phyloP scores from a whole-genome alignment of 1,140 invertebrate species.

The Panonychus citri region DNA sequence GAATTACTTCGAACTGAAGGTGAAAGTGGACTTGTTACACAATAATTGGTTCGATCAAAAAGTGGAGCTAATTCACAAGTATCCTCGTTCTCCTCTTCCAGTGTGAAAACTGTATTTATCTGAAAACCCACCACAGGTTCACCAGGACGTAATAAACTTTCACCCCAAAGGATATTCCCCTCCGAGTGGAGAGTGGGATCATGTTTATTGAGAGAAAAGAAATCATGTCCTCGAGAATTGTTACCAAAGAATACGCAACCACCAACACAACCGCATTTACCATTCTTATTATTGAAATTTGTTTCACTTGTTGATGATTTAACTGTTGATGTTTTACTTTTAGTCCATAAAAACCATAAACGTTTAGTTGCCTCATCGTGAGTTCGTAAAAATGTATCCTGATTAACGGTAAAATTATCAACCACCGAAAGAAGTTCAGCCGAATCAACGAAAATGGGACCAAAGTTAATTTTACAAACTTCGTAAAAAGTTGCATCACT shows the following conservation, averaged over 20 bases:
- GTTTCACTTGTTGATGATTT: too few relatives aligned
- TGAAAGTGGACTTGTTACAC: not conserved
- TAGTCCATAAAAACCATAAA: conserved; percentile 82
- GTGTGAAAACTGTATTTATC: not conserved
- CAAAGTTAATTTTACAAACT: conserved; percentile 64
- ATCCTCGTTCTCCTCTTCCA: not conserved
- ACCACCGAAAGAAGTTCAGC: conserved; percentile 34
- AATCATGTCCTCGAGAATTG: conserved; percentile 17
- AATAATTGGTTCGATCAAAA: not conserved
- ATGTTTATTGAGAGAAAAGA: conserved; percentile 10
- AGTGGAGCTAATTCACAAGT: not conserved
- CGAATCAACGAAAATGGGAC: conserved; percentile 71
- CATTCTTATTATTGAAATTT: conserved; percentile 24
- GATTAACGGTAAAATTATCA: conserved; percentile 13
- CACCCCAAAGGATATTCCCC: conserved; percentile 48
- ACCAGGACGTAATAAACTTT: conserved; percentile 65
- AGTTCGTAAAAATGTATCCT: conserved; percentile 43
- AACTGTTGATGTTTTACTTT: too few relatives aligned
- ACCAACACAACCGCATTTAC: conserved; percentile 82
- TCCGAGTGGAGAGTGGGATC: not conserved
- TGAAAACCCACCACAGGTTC: conserved; percentile 36
- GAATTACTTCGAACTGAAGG: not conserved
- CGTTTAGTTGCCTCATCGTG: conserved; percentile 70
- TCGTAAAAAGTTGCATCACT: conserved; percentile 82
- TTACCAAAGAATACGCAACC: conserved; percentile 80